Evolutionary conservation across 64 coral and sea anemone genomes (phyloP), one percentile per base, ranked within the genome.

Genomic region (Stylophora pistillata): DNA sequence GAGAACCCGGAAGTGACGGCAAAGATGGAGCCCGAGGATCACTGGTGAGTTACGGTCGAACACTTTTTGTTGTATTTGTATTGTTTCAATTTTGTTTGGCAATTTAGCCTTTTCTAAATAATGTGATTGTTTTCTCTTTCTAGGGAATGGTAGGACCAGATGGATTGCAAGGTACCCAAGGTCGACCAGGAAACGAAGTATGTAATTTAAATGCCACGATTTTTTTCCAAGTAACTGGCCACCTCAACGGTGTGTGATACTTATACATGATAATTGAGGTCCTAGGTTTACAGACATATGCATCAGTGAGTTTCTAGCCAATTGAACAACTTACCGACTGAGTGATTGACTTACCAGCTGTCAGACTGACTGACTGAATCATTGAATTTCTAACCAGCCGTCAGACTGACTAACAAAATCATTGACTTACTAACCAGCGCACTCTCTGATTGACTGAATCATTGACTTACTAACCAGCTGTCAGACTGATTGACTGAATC

Each of bases 1-100:
- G 78, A n/a, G 78, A 81, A 6, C 21, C 16, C 9, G 78, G 78
- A 13, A 62, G 21, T 37, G 78, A 64, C 30, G 78, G 78, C 34
- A 81, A 81, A 21, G 78, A 81, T 58, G 78, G 78, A 3, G 78
- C 17, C 32, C 23, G 57, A 31, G 78, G 78, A 64, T 30, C 10
- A 1, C 57, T 63, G 5, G 78, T 81, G 63, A 81, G 57, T 64
- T 20, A 64, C 21, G 3, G 2, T 9, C 6, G 20, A 18, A 18
- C 23, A 6, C 7, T 18, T 64, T 2, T 64, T 20, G 17, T 10
- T 64, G 61, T 5, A 0, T 13, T 61, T 61, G 58, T 15, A 20
- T 61, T 61, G 21, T 61, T 61, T 61, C 15, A 61, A 17, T 0
- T 14, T 61, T 61, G 11, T 61, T 61, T n/a, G n/a, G n/a, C n/a